These are phyloP conservation scores for Pantherophis guttatus DNA, from an alignment of 2,113 vertebrate genomes.

Conservation along the genomic window DNA sequence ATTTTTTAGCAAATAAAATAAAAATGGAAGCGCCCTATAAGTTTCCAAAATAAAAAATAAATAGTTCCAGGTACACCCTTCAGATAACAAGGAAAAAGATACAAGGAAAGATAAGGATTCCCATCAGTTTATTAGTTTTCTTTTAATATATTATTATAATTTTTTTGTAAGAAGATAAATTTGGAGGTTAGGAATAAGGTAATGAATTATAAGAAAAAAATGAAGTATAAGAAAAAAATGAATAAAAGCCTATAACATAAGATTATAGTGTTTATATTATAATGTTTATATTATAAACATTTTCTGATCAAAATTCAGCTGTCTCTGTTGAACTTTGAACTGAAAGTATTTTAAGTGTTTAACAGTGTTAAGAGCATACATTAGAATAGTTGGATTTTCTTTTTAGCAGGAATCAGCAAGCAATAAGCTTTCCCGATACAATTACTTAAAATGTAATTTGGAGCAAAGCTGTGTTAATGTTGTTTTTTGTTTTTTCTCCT, in stretches of 20 bases:
- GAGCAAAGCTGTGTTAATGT: background rate
- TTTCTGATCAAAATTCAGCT: background rate
- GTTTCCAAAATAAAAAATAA: background rate
- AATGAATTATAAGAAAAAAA: background rate
- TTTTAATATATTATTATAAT: background rate
- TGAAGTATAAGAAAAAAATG: background rate
- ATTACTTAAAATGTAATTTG: background rate
- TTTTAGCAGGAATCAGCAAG: background rate
- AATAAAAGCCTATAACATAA: background rate
- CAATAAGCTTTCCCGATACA: background rate
- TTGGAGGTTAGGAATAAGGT: background rate
- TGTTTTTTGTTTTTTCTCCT: background rate
- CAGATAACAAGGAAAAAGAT: background rate
- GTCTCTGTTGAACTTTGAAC: background rate
- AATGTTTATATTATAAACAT: too few species aligned
- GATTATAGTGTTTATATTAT: background rate
- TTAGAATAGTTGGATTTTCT: background rate
- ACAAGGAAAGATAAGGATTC: background rate
- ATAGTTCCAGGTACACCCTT: background rate
- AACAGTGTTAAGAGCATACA: background rate
- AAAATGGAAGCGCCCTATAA: background rate
- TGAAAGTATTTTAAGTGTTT: background rate
- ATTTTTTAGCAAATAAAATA: background rate
- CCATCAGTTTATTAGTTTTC: background rate
- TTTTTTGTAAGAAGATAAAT: background rate